Base-by-base conservation (phyloP, 1,140 invertebrate genomes). In the Amphibalanus amphitrite region DNA sequence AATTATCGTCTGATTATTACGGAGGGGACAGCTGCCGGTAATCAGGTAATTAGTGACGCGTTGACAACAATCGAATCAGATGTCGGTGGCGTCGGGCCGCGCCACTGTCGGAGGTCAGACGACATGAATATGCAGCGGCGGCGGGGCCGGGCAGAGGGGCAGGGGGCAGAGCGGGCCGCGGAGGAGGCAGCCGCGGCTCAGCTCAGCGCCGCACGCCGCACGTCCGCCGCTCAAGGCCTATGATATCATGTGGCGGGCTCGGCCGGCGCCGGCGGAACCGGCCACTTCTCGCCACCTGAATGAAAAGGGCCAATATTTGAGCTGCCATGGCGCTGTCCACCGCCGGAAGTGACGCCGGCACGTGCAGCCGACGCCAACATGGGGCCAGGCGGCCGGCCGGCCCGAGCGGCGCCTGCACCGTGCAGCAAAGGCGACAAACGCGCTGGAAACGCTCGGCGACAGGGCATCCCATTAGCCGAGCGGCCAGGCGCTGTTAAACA, bases 1-100 rank as follows among this genome's bases (percentile, higher is more conserved):
- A 6, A 59, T 23, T 59, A 59, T 59, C 47, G 1, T 23, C 1
- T 59, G 20, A 59, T 59, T 59, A 59, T 59, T 20, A 59, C 47
- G 20, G 47, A 59, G 47, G 20, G 47, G 47, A 59, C 47, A 59
- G 47, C 47, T 20, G 47, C 10, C 6, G 20, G 47, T 23, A 23
- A 23, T 59, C 47, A 13, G 47, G 47, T 6, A 59, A 59, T 59
- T 59, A 59, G 47, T 59, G 47, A 23, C 47, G 47, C 47, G 47
- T 59, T 59, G 47, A 59, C 47, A 59, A 59, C 47, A 59, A 59
- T 59, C 47, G 47, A 59, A 59, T 59, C 47, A 59, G 47, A 59
- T 59, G 47, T 23, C 13, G 47, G 13, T n/a, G n/a, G n/a, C 6
- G 47, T 23, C 47, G 6, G 47, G 20, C 33, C 4, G 33, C 33